Evolutionary conservation across 2,888 invertebrate species (phyloP).

Genomic region (Plemyria rubiginata): DNA sequence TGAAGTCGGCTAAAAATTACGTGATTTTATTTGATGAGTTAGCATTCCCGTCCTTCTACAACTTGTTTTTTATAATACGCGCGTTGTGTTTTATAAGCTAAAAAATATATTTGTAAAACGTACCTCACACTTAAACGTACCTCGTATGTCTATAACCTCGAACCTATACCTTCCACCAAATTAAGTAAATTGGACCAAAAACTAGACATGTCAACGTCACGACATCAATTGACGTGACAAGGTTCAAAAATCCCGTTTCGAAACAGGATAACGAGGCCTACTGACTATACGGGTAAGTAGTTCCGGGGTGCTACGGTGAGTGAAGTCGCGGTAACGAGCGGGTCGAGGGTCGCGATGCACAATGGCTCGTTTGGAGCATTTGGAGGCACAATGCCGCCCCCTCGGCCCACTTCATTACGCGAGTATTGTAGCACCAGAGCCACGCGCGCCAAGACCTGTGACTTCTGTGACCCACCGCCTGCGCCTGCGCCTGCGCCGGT

Average conservation of each 20-base stretch:
- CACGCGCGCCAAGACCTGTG: constrained; percentile 57
- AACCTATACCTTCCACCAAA: background rate
- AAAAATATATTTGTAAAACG: too few relatives aligned
- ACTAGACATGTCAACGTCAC: constrained; percentile 25
- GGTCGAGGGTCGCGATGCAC: constrained; percentile 74
- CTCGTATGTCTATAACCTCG: too few relatives aligned
- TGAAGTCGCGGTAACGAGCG: constrained; percentile 62
- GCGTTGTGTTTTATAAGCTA: too few relatives aligned
- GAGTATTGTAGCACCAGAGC: constrained; percentile 73
- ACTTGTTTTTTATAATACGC: too few relatives aligned
- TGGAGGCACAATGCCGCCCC: constrained; percentile 76
- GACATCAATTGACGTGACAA: constrained; percentile 36
- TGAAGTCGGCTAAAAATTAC: too few relatives aligned
- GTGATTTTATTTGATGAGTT: too few relatives aligned
- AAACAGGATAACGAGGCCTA: constrained; percentile 46
- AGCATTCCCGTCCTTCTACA: too few relatives aligned
- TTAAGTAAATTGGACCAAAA: background rate
- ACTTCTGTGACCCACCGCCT: constrained; percentile 67
- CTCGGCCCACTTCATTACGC: constrained; percentile 84
- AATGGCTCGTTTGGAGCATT: constrained; percentile 74
- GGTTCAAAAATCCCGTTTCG: constrained; percentile 26
- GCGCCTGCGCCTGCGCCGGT: constrained; percentile 66
- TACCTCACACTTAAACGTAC: too few relatives aligned
- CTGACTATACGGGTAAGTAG: constrained; percentile 37
- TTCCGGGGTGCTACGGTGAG: constrained; percentile 52